Evolutionary conservation across 2,113 vertebrate genomes (phyloP).

Genomic region (Lepus europaeus): DNA sequence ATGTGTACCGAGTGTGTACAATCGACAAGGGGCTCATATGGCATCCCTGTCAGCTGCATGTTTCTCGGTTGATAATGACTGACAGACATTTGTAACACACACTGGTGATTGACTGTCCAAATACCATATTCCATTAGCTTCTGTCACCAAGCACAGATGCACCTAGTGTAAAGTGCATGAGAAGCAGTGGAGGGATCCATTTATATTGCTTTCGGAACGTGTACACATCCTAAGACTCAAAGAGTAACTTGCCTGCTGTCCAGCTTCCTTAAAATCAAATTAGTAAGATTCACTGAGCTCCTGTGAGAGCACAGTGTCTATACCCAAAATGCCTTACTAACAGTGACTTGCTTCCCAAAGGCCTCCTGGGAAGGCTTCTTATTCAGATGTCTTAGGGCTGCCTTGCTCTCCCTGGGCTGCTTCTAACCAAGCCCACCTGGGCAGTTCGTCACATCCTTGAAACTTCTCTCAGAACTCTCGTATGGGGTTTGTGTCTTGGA

Average conservation of each 20-base stretch:
- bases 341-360: accelerated
- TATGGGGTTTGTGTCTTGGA: neutral
- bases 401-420: too few species aligned
- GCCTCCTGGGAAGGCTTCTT: neutral
- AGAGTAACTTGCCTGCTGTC: neutral
- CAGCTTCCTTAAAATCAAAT: neutral
- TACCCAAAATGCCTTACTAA: too few species aligned
- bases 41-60: neutral
- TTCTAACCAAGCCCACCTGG: neutral
- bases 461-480: neutral
- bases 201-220: neutral
- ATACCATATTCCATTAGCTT: neutral
- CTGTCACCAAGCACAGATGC: neutral
- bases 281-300: neutral
- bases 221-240: neutral
- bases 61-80: neutral
- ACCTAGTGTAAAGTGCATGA: neutral
- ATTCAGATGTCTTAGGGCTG: neutral
- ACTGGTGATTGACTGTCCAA: neutral
- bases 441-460: neutral
- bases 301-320: neutral
- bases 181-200: neutral
- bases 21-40: neutral
- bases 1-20: neutral
- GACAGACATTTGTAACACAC: neutral